Evolutionary conservation across 2,113 vertebrate species (phyloP), one percentile per base, ranked within the genome.

Genomic region (Vulpes ferrilata): DNA sequence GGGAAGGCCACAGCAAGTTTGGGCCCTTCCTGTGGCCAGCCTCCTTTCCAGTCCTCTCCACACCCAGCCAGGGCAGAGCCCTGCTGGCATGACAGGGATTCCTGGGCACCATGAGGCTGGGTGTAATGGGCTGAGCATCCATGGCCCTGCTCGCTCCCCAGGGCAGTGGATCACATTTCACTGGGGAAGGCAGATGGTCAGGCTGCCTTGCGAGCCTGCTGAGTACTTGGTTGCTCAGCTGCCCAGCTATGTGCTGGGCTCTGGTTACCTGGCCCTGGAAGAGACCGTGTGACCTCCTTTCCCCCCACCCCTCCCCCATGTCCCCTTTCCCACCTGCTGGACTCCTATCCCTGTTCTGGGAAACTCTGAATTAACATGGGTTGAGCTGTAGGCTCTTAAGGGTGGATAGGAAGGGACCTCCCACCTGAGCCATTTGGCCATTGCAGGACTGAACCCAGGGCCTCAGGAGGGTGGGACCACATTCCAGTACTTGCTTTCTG

Each of bases 211-310:
- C 9, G 6, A 51, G 69, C 22, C 23, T 32, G 43, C 48, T 5
- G 8, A 0, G 0, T 12, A 69, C 80, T 43, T 3, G 0, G 2
- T 1, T 38, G 51, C 79, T 48, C 59, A 27, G 1, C 20, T 15
- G 84, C 30, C 91, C n/a, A 10, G 43, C 22, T 30, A 8, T 60
- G 23, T 73, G 82, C 59, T 16, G n/a, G 22, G 64, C 59, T 96
- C 89, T 0, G 0, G 73, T 82, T 88, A 80, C 71, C 43, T 23
- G 17, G 30, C 19, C 55, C 17, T 17, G 23, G 62, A 53, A 51
- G 32, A n/a, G 55, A 53, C 4, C n/a, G 48, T 4, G 4, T 86
- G 93, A 78, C 93, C 90, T 67, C 78, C 78, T 73, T 81, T 88
- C 19, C 32, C 38, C 51, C 10, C 23, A 19, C 3, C 51, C 51